phyloP scores from a whole-genome alignment of 1,140 invertebrate species.

The Drosophila carrolli region DNA sequence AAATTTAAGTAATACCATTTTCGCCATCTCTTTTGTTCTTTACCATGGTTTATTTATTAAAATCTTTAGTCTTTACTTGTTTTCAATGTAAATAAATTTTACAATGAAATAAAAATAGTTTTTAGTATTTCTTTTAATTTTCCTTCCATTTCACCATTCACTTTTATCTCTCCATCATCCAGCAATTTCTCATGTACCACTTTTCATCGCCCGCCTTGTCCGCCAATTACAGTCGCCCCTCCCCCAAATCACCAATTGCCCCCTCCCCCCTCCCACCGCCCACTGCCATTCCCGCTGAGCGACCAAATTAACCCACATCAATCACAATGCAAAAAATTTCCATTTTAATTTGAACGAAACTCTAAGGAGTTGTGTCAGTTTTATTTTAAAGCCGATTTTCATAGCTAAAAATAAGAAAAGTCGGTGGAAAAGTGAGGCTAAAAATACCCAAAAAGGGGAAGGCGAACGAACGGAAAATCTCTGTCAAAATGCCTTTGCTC shows the following conservation, averaged over 20 bases:
- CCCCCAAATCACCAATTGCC: not conserved
- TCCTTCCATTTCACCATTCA: conserved; percentile 33
- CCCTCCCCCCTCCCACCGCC: not conserved
- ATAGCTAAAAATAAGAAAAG: conserved; percentile 27
- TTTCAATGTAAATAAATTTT: not conserved
- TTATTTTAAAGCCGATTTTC: conserved; percentile 41
- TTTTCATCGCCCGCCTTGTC: conserved; percentile 31
- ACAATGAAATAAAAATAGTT: not conserved
- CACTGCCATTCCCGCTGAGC: conserved; percentile 29
- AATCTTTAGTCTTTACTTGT: not conserved
- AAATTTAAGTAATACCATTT: no score
- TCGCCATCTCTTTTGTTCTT: no score
- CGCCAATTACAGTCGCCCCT: conserved; percentile 7
- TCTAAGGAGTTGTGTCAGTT: conserved; percentile 27
- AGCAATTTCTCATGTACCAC: conserved; percentile 35
- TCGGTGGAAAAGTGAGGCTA: conserved; percentile 18
- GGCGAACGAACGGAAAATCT: conserved; percentile 4
- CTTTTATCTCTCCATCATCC: conserved; percentile 30
- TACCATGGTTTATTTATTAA: no score
- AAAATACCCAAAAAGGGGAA: conserved; percentile 8
- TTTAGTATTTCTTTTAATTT: conserved; percentile 5
- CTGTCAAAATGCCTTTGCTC: conserved; percentile 20
- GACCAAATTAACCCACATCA: conserved; percentile 49
- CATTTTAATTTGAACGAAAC: conserved; percentile 32
- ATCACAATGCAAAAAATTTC: conserved; percentile 38